Conservation (phyloP, 2,888 invertebrate genomes). For the Papilio demoleus region DNA sequence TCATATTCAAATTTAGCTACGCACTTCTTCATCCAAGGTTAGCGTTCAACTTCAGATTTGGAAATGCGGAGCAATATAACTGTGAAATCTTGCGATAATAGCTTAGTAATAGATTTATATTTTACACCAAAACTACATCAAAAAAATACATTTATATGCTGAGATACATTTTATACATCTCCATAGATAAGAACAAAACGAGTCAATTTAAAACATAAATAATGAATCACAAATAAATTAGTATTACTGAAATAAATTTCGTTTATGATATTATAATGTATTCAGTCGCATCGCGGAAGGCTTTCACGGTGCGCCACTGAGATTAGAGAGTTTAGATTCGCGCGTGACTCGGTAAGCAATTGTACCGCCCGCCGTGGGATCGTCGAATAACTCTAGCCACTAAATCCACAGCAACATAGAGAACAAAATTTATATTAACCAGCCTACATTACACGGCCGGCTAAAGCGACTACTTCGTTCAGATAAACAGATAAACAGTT, state of each 20-base stretch:
- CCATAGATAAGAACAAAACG: neutral
- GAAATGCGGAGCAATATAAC: too few relatives aligned
- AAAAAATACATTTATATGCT: too few relatives aligned
- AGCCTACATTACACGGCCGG: constrained; percentile 22
- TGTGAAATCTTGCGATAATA: too few relatives aligned
- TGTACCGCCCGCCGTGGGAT: constrained; percentile 50
- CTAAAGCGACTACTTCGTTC: neutral
- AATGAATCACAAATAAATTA: constrained; percentile 41
- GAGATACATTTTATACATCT: neutral
- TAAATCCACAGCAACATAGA: constrained; percentile 38
- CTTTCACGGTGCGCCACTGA: constrained; percentile 46
- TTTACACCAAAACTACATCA: too few relatives aligned
- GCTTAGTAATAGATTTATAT: too few relatives aligned
- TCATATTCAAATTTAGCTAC: too few relatives aligned
- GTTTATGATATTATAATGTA: constrained; percentile 50
- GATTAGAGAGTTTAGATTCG: constrained; percentile 49
- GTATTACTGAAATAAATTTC: constrained; percentile 49
- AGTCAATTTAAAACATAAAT: constrained; percentile 7
- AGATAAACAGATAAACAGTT: constrained; percentile 8
- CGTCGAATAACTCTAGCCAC: constrained; percentile 43
- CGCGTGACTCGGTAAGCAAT: constrained; percentile 54
- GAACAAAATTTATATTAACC: constrained; percentile 35
- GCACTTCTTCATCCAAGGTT: too few relatives aligned
- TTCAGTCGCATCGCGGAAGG: constrained; percentile 46
- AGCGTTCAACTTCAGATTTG: too few relatives aligned